These are phyloP conservation scores for Trididemnum miniatum DNA, from an alignment of 23 tunicate genomes.

Conservation along the genomic window DNA sequence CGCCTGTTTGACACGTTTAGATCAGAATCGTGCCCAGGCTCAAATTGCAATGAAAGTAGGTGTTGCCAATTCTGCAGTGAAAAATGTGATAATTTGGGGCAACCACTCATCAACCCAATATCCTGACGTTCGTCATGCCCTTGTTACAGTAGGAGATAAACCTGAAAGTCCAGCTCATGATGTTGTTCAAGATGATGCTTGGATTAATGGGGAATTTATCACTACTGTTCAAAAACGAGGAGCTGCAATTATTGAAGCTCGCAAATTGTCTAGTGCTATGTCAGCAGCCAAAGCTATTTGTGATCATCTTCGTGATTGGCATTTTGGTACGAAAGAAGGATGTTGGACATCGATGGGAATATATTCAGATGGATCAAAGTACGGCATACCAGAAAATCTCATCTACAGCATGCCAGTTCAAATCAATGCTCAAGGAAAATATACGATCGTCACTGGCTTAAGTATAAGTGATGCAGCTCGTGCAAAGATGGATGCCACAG, in stretches of 20 bases:
- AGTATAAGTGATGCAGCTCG: conserved; percentile 75
- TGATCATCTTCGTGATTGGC: conserved; percentile 95
- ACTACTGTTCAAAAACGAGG: conserved; percentile 90
- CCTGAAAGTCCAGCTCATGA: conserved; percentile 33
- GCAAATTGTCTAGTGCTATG: conserved; percentile 95
- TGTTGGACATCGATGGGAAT: conserved; percentile 94
- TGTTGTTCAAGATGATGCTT: conserved; percentile 89
- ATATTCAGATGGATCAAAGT: conserved; percentile 72
- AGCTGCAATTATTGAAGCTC: conserved; percentile 91
- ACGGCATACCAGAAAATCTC: conserved; percentile 76
- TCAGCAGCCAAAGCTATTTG: conserved; percentile 99
- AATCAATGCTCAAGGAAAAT: conserved; percentile 42
- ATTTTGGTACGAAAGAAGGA: conserved; percentile 60
- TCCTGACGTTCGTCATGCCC: conserved; percentile 87
- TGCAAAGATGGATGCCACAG: conserved; percentile 79
- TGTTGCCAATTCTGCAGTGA: conserved; percentile 57
- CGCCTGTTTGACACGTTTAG: conserved; percentile 84
- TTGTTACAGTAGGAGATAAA: conserved; percentile 43
- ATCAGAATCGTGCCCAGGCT: conserved; percentile 94
- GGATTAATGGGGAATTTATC: conserved; percentile 92
- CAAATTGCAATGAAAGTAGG: conserved; percentile 90
- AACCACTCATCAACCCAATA: conserved; percentile 99
- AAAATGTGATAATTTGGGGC: conserved; percentile 94
- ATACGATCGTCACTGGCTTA: conserved; percentile 62
- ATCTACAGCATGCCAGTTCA: conserved; percentile 87